Percentiles rank a stretch among this genome's conserved stretches.
These are phyloP conservation scores for Diarsia dahlii DNA, from an alignment of 2,888 invertebrate species.

Conservation along the genomic window DNA sequence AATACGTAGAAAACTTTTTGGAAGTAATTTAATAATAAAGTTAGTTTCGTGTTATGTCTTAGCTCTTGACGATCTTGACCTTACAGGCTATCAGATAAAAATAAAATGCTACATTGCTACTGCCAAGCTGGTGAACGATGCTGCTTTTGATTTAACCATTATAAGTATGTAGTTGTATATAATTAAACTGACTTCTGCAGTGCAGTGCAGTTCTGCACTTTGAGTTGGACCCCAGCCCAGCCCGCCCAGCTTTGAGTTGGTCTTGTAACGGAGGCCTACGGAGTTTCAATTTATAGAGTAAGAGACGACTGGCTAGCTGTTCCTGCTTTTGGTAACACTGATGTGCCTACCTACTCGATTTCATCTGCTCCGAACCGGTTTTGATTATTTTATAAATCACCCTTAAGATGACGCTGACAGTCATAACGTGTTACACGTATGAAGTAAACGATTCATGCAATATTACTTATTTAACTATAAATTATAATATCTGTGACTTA, in stretches of 20 bases:
- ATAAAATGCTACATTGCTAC: neutral
- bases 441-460: slow-evolving; percentile 5
- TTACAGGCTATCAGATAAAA: slow-evolving; percentile 8
- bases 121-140: neutral
- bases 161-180: neutral
- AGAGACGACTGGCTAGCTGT: neutral
- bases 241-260: too few relatives aligned
- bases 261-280: too few relatives aligned
- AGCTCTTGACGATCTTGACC: slow-evolving; percentile 21
- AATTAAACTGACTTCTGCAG: neutral
- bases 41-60: neutral
- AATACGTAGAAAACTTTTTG: neutral
- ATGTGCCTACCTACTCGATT: neutral
- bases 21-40: neutral
- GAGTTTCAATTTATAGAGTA: neutral
- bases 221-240: too few relatives aligned
- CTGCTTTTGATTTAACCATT: neutral
- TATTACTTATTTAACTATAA: too few relatives aligned
- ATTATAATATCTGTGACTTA: too few relatives aligned
- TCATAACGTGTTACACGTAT: neutral
- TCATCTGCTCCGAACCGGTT: neutral
- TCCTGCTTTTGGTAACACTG: neutral
- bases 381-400: neutral
- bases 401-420: neutral
- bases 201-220: too few relatives aligned